Evolutionary conservation across 2,113 vertebrate genomes (phyloP), one percentile per base, ranked within the genome.

Genomic region (Cyphomyrus discorhynchus): DNA sequence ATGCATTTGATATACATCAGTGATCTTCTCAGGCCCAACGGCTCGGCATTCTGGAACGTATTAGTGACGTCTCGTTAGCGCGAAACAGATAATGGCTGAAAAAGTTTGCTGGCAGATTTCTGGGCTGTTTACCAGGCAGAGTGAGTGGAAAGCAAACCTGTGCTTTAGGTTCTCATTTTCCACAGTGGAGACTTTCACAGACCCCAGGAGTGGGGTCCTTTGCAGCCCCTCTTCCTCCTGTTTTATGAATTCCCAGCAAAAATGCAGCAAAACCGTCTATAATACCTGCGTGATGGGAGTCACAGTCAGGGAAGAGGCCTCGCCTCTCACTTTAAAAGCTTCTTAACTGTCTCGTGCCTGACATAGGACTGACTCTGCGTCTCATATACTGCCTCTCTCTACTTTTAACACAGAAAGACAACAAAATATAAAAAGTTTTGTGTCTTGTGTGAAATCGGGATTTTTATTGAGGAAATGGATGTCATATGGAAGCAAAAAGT

Each of bases 1-100:
- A 89, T 94, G 94, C 94, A 95, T 96, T 96, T 95, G 94, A 94
- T 91, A 93, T 95, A 96, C 95, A 95, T 95, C 95, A 95, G 95
- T 96, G 95, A 95, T 92, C 95, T 95, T 93, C 92, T 91, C 92
- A 90, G 94, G 91, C 93, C 94, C 94, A 95, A 93, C 96, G 93
- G 94, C 92, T 93, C 91, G 50, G 92, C 95, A 96, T 96, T 96
- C 95, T 94, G 95, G 95, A 94, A 94, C 95, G 91, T 95, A 95
- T 96, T 96, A 96, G 95, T 95, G 95, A 96, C 95, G 94, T 94
- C 93, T 95, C 94, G 93, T 96, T 96, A 94, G 94, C 94, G 91
- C 92, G 95, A 96, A 95, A 96, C 95, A 96, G 94, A 95, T 96
- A 95, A 95, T 92, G 93, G 94, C 92, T 93, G 93, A 94, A 91